Percentiles rank a stretch among this genome's conserved stretches.
These are phyloP conservation scores for Hypomecis atomaria DNA, from an alignment of 2,888 invertebrate species.

Conservation along the genomic window DNA sequence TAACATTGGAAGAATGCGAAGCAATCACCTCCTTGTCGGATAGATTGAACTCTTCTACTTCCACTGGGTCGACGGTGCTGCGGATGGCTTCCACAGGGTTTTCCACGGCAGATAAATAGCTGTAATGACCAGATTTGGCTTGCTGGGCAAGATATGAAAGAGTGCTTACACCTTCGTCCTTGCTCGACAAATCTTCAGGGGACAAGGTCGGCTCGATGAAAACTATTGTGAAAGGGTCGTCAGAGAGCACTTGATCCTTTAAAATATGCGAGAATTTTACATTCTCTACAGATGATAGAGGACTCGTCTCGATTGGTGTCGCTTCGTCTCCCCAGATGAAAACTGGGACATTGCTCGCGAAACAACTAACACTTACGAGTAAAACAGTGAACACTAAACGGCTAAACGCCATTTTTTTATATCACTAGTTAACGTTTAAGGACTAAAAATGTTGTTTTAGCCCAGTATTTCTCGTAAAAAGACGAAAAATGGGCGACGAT, in stretches of 20 bases:
- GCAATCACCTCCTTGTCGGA: conserved; percentile 70
- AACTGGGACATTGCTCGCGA: conserved; percentile 82
- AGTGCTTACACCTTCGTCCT: conserved; percentile 59
- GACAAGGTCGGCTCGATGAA: conserved; percentile 84
- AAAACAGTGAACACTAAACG: conserved; percentile 72
- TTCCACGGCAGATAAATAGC: conserved; percentile 87
- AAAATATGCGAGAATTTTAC: conserved; percentile 68
- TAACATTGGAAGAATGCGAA: conserved; percentile 71
- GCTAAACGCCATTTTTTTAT: conserved; percentile 76
- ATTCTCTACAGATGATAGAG: conserved; percentile 58
- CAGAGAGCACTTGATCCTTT: conserved; percentile 62
- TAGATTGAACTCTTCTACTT: conserved; percentile 64
- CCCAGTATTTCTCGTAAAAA: conserved; percentile 70
- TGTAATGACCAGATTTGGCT: conserved; percentile 57
- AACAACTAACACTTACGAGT: conserved; percentile 69
- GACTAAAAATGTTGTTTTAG: conserved; percentile 68
- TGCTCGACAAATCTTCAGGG: conserved; percentile 84
- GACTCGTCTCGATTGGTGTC: conserved; percentile 56
- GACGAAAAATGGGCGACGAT: conserved; percentile 69
- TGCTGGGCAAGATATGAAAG: conserved; percentile 25
- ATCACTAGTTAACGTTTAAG: conserved; percentile 67
- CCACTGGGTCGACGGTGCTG: conserved; percentile 71
- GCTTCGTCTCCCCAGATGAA: conserved; percentile 83
- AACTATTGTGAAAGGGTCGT: conserved; percentile 74
- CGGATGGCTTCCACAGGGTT: conserved; percentile 84